Evolutionary conservation across 2,113 vertebrate genomes (phyloP).

Genomic region (Indicator maculatus): DNA sequence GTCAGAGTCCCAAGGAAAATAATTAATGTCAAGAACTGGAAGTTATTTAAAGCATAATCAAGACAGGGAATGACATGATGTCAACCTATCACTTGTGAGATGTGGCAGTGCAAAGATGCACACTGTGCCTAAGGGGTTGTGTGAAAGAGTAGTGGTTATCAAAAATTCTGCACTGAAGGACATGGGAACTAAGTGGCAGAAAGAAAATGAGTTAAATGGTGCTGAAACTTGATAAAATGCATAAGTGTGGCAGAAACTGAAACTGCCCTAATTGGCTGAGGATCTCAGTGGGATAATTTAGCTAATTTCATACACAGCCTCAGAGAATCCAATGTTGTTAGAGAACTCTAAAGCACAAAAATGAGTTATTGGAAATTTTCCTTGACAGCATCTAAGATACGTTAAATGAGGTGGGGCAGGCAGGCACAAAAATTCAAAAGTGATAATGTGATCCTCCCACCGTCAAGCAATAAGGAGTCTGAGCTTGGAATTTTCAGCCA

Average conservation of each 20-base stretch:
- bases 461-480: neutral
- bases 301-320: neutral
- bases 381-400: neutral
- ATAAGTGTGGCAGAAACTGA: neutral
- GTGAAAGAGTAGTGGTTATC: neutral
- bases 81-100: neutral
- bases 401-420: neutral
- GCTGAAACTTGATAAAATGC: neutral
- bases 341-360: neutral
- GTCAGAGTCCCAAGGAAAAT: neutral
- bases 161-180: neutral
- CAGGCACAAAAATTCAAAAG: neutral
- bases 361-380: neutral
- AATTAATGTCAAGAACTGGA: neutral
- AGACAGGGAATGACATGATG: neutral
- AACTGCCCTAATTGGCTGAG: neutral
- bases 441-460: neutral
- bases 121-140: neutral
- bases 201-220: neutral
- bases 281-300: neutral
- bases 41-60: neutral
- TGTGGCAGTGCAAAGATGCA: neutral
- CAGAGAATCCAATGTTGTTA: neutral
- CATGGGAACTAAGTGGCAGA: neutral
- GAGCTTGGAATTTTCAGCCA: neutral